phyloP scores from a whole-genome alignment of 2,797 vertebrate species.

The Coendou prehensilis region DNA sequence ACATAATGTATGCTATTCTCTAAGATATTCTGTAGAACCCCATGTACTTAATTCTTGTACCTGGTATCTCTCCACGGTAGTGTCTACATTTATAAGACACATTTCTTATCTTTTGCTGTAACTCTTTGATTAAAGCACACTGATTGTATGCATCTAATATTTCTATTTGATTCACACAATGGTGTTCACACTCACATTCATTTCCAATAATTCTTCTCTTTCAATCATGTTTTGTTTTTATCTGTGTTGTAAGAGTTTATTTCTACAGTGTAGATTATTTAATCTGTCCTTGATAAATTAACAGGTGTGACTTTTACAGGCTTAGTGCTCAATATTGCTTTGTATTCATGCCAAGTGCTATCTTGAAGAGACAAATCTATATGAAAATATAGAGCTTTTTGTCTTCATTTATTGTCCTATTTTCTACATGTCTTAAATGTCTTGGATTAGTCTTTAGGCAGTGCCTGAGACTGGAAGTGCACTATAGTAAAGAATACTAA shows the following conservation, averaged over 20 bases:
- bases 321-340: conserved; percentile 43
- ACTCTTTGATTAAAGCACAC: neutral
- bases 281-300: conserved; percentile 57
- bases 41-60: conserved; percentile 32
- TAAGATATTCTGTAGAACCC: neutral
- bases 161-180: conserved; percentile 34
- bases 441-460: neutral
- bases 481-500: neutral
- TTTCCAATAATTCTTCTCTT: conserved; percentile 53
- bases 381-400: conserved; percentile 31
- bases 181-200: neutral
- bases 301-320: conserved; percentile 46
- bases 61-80: neutral
- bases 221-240: conserved; percentile 7
- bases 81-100: neutral
- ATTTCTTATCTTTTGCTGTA: conserved; percentile 34
- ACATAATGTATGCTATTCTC: neutral
- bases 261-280: conserved; percentile 39
- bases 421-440: conserved; percentile 9
- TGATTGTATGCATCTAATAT: conserved; percentile 12
- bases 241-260: neutral
- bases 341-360: conserved; percentile 8
- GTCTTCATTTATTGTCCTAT: conserved; percentile 6
- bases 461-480: neutral
- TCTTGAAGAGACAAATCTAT: neutral